A percentile compares a stretch with the other conserved stretches of the same genome.
Conservation (phyloP, 2,113 vertebrate genomes). For the Hoplias malabaricus region DNA sequence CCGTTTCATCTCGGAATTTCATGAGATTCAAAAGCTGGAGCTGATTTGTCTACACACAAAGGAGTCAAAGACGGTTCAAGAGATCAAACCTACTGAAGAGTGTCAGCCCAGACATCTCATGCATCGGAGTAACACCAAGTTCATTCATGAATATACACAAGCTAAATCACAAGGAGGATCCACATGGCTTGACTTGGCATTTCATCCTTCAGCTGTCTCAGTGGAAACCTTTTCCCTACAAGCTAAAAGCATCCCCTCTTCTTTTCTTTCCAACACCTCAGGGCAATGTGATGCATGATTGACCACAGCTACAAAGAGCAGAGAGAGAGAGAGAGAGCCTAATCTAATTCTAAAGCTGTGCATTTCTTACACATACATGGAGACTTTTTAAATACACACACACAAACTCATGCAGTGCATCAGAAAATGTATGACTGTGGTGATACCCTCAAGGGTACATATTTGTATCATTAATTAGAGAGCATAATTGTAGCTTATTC, state of each 20-base stretch:
- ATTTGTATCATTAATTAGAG: too few relatives aligned
- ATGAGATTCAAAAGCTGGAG: constrained; percentile 49
- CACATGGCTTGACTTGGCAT: constrained; percentile 67
- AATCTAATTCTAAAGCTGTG: constrained; percentile 27
- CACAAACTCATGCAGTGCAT: constrained; percentile 12
- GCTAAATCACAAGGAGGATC: constrained; percentile 59
- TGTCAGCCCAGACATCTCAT: constrained; percentile 59
- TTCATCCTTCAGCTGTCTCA: constrained; percentile 69
- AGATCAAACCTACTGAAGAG: constrained; percentile 59
- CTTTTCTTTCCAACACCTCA: constrained; percentile 10
- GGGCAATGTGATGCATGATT: constrained; percentile 34
- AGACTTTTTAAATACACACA: background rate
- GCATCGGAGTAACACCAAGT: constrained; percentile 48
- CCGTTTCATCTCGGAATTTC: constrained; percentile 39
- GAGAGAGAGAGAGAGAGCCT: background rate
- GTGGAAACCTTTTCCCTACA: constrained; percentile 55
- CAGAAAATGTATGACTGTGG: too few relatives aligned
- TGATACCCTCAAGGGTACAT: too few relatives aligned
- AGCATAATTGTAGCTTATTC: too few relatives aligned
- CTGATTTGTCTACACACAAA: constrained; percentile 49
- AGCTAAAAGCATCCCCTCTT: constrained; percentile 40
- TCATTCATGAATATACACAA: constrained; percentile 66
- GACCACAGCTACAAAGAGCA: constrained; percentile 26
- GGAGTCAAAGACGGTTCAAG: constrained; percentile 46
- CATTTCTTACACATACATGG: constrained; percentile 16